Evolutionary conservation across 2,797 vertebrate genomes (phyloP), one percentile per base, ranked within the genome.

Genomic region (Nyctalus aviator): DNA sequence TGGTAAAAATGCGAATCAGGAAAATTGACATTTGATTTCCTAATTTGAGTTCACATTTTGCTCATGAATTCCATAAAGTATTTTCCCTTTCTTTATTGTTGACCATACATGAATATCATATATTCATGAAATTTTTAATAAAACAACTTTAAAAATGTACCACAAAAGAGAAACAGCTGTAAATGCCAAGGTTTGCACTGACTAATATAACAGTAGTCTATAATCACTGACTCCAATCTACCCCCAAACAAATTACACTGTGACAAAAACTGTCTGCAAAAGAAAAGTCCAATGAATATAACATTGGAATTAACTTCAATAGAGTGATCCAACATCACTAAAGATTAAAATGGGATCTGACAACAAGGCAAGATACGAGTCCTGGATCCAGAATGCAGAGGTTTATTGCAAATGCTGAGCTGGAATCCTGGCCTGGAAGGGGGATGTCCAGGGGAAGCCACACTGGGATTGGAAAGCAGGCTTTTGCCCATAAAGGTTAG

Each of bases 161-260:
- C 64, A 75, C 83, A 79, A 81, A 97, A 96, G 92, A 96, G 64
- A 94, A 97, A 85, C 83, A 94, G 75, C 13, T 91, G 76, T 55
- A 96, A 89, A 71, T 62, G 68, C 48, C 73, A 96, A 92, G 71
- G 69, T 95, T 96, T 37, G 53, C 90, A 76, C 95, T 96, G 96
- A 75, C 30, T 85, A 96, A 92, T 86, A 66, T 41, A 97, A 86
- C 35, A 20, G 2, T 96, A 96, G 66, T 62, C 68, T 96, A 32
- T 96, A 96, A 96, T 97, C 97, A 94, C 27, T 77, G 89, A 86
- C 72, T 84, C 64, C 35, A 79, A 25, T 91, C 71, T 88, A 57
- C 91, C 91, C 94, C 92, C 95, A 96, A 97, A 93, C 71, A 94
- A 97, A 95, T 92, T 94, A 92, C 93, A 96, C 85, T 96, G 78